phyloP scores from a whole-genome alignment of 2,113 vertebrate species.

The Herpailurus yagouaroundi region DNA sequence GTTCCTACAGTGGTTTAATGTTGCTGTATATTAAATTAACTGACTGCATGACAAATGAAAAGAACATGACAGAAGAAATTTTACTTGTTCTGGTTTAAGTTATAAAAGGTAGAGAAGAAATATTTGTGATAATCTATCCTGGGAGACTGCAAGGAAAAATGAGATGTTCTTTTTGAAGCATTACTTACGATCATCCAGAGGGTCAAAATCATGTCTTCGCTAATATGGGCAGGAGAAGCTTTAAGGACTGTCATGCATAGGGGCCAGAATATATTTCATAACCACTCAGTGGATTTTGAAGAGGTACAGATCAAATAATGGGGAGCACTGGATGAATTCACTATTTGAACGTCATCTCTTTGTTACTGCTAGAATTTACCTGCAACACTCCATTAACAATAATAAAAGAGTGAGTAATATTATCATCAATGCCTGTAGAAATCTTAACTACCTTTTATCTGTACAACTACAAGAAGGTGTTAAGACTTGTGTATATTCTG shows the following conservation, averaged over 20 bases:
- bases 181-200: neutral
- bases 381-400: neutral
- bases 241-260: neutral
- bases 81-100: conserved; percentile 22
- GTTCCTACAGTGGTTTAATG: neutral
- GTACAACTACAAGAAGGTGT: neutral
- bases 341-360: neutral
- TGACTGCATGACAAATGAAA: neutral
- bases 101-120: neutral
- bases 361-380: neutral
- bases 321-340: neutral
- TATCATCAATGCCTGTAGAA: neutral
- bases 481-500: neutral
- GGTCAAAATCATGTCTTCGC: neutral
- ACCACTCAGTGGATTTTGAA: neutral
- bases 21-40: conserved; percentile 18
- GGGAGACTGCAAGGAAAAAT: neutral
- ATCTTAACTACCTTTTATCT: neutral
- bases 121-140: neutral
- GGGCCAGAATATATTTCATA: neutral
- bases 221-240: neutral
- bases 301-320: neutral
- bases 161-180: neutral
- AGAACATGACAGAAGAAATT: neutral
- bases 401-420: neutral